These are phyloP conservation scores for Augochlora pura DNA, from an alignment of 1,140 invertebrate genomes.

Conservation along the genomic window DNA sequence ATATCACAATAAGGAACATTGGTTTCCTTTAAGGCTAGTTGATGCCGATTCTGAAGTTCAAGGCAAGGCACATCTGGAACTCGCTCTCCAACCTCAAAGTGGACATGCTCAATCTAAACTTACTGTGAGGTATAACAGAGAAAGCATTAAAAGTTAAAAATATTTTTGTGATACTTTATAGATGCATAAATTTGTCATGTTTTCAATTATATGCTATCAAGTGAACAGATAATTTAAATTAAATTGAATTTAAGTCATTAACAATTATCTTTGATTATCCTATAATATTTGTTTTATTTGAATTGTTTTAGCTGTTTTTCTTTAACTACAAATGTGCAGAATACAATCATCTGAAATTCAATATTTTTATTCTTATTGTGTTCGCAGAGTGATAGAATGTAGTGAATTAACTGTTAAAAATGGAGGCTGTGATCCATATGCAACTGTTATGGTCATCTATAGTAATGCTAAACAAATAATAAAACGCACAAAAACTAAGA, in stretches of 20 bases:
- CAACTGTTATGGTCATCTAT: conserved; percentile 89
- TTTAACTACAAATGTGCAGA: neutral
- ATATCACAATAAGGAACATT: conserved; percentile 95
- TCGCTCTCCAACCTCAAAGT: conserved; percentile 77
- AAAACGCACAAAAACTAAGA: conserved; percentile 92
- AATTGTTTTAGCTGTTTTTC: neutral
- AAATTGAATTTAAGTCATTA: no score
- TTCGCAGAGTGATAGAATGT: conserved; percentile 88
- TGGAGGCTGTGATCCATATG: conserved; percentile 94
- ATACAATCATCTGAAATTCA: neutral
- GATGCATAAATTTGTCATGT: no score
- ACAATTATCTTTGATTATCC: no score
- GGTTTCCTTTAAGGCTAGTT: conserved; percentile 92
- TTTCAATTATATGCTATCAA: neutral
- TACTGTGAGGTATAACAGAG: conserved; percentile 69
- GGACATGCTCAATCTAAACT: conserved; percentile 74
- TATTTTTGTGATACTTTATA: neutral
- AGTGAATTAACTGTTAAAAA: conserved; percentile 93
- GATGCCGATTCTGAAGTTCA: conserved; percentile 94
- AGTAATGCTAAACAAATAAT: conserved; percentile 89
- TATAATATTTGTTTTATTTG: no score
- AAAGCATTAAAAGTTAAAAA: neutral
- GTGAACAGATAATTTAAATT: neutral
- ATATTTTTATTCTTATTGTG: conserved; percentile 33
- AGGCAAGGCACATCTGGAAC: conserved; percentile 89